Conservation (phyloP, 2,113 vertebrate genomes). For the Gallinago undulata region DNA sequence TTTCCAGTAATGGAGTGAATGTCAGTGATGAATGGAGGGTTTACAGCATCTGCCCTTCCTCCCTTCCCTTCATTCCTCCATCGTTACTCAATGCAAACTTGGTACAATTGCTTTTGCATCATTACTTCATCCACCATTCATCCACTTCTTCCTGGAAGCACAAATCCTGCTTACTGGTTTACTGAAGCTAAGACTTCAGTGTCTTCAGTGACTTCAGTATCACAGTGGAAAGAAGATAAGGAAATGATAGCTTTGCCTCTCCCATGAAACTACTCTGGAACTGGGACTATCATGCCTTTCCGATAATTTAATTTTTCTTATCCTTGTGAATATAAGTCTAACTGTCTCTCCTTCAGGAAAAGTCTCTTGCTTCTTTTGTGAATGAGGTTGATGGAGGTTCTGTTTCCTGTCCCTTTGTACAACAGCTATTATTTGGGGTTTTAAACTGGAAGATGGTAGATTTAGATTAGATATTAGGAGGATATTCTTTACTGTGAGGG, state of each 20-base stretch:
- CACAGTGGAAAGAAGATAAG: neutral
- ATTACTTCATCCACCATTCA: neutral
- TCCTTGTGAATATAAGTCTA: neutral
- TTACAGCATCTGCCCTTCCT: neutral
- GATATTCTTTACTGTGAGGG: neutral
- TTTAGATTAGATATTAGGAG: neutral
- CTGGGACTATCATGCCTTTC: neutral
- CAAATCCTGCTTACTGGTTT: neutral
- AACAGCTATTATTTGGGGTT: neutral
- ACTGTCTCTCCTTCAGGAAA: neutral
- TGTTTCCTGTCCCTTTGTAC: neutral
- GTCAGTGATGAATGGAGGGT: neutral
- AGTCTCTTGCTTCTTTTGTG: neutral
- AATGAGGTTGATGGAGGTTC: neutral
- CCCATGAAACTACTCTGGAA: neutral
- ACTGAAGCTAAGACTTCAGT: neutral
- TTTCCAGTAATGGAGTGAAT: neutral
- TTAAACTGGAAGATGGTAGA: neutral
- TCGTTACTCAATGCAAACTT: neutral
- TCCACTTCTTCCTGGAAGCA: neutral
- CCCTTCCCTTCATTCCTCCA: neutral
- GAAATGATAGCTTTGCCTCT: neutral
- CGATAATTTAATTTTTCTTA: neutral
- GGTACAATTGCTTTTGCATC: neutral
- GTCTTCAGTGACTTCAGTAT: neutral